Evolutionary conservation across 2,888 invertebrate genomes (phyloP).

Genomic region (Oegoconia quadripuncta): DNA sequence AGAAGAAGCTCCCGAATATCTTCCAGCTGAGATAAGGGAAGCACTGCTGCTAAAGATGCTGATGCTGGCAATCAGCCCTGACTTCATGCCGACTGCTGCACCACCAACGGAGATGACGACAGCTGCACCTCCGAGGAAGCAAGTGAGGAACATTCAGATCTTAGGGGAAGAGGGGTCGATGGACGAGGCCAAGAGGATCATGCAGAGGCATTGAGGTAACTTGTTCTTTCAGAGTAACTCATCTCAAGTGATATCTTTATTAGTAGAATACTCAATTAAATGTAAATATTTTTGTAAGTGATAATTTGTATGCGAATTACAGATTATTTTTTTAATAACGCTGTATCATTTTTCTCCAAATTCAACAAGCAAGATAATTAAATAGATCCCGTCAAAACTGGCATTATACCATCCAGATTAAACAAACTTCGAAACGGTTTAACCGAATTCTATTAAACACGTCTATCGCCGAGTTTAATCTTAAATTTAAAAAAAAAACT

Average conservation of each 20-base stretch:
- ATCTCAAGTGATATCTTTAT: constrained; percentile 28
- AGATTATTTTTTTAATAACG: too few relatives aligned
- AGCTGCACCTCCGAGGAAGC: constrained; percentile 74
- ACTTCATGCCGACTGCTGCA: constrained; percentile 64
- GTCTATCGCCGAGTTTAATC: too few relatives aligned
- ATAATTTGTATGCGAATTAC: too few relatives aligned
- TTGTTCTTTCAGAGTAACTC: constrained; percentile 32
- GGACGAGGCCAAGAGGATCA: constrained; percentile 48
- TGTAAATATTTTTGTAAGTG: constrained; percentile 56
- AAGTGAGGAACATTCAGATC: constrained; percentile 85
- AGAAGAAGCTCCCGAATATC: constrained; percentile 78
- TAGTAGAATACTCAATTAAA: constrained; percentile 47
- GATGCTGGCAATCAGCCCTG: constrained; percentile 84
- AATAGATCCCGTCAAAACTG: too few relatives aligned
- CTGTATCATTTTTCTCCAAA: too few relatives aligned
- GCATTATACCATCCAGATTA: too few relatives aligned
- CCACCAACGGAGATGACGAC: constrained; percentile 69
- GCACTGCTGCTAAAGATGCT: constrained; percentile 85
- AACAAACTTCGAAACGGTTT: too few relatives aligned
- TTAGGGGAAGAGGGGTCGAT: constrained; percentile 80
- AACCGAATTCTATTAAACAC: too few relatives aligned
- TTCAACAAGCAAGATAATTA: too few relatives aligned
- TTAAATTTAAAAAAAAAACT: too few relatives aligned
- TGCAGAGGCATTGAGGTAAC: constrained; percentile 46
- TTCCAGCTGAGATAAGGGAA: constrained; percentile 85